These are phyloP conservation scores for Helleia helle DNA, from an alignment of 2,888 invertebrate species.

Conservation along the genomic window DNA sequence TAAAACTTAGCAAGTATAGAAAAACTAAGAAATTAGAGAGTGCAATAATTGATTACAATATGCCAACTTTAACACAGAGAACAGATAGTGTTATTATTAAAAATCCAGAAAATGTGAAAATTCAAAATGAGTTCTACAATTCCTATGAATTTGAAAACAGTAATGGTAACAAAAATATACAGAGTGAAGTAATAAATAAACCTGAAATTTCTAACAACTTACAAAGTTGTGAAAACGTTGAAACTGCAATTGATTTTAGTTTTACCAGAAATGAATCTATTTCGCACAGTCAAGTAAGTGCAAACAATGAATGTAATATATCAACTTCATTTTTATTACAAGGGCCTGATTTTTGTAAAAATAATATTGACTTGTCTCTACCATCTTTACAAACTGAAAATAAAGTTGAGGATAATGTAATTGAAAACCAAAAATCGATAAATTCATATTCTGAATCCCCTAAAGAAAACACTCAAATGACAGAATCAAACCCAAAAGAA, in stretches of 20 bases:
- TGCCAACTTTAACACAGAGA: slow-evolving; percentile 24
- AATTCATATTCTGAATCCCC: too few species aligned
- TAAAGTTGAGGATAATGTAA: background rate
- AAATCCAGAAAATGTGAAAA: slow-evolving; percentile 56
- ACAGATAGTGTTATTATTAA: slow-evolving; percentile 65
- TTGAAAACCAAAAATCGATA: too few species aligned
- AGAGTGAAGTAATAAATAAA: background rate
- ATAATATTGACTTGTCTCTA: background rate
- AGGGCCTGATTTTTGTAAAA: background rate
- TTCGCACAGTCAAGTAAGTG: slow-evolving; percentile 3
- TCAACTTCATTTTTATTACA: background rate
- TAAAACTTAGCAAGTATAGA: slow-evolving; percentile 56
- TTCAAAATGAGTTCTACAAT: slow-evolving; percentile 21
- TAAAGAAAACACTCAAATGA: too few species aligned
- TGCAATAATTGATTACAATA: slow-evolving; percentile 18
- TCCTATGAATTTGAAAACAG: slow-evolving; percentile 7
- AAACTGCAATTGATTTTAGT: slow-evolving; percentile 50
- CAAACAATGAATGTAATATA: background rate
- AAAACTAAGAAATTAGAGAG: slow-evolving; percentile 35
- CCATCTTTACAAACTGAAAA: background rate
- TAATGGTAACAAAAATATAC: background rate
- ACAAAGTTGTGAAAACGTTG: slow-evolving; percentile 14
- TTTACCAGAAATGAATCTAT: slow-evolving; percentile 31
- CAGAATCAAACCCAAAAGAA: too few species aligned
- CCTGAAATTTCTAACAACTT: background rate